A percentile compares a stretch with the other conserved stretches of the same genome.
These are phyloP conservation scores for Capitella teleta DNA, from an alignment of 1,140 invertebrate species.

Conservation along the genomic window DNA sequence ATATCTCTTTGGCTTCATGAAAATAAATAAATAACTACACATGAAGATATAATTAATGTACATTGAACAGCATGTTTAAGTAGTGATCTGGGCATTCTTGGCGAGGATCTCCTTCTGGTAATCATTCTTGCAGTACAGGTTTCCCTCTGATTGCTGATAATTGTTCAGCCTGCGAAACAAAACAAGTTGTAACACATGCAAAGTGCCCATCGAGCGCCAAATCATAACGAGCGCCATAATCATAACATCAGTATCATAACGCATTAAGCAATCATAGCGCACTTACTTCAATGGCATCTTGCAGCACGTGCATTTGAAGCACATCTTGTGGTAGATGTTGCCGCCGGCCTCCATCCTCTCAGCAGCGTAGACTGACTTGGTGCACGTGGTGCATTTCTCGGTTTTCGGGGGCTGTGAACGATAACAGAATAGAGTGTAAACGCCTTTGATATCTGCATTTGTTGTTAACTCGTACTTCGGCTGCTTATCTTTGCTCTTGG, in stretches of 20 bases:
- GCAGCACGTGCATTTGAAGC: slow-evolving; percentile 93
- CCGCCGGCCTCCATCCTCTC: slow-evolving; percentile 95
- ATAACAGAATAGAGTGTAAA: no score
- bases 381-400: slow-evolving; percentile 91
- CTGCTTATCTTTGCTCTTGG: no score
- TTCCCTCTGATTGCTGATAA: slow-evolving; percentile 11
- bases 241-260: neutral
- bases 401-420: slow-evolving; percentile 9
- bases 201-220: neutral
- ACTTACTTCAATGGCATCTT: slow-evolving; percentile 36
- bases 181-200: neutral
- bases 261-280: no score
- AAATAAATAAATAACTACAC: no score
- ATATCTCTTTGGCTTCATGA: no score
- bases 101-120: slow-evolving; percentile 11
- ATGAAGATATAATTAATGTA: no score
- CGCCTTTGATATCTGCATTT: no score
- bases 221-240: neutral
- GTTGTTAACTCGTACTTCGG: no score
- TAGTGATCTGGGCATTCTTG: slow-evolving; percentile 10
- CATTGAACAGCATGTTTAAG: no score
- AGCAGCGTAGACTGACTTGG: slow-evolving; percentile 94
- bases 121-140: slow-evolving; percentile 13
- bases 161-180: slow-evolving; percentile 11
- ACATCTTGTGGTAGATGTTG: slow-evolving; percentile 95